A percentile compares a stretch with the other conserved stretches of the same genome.
Evolutionary conservation across 2,113 vertebrate species (phyloP).

Genomic region (Hypocryptadius cinnamomeus): DNA sequence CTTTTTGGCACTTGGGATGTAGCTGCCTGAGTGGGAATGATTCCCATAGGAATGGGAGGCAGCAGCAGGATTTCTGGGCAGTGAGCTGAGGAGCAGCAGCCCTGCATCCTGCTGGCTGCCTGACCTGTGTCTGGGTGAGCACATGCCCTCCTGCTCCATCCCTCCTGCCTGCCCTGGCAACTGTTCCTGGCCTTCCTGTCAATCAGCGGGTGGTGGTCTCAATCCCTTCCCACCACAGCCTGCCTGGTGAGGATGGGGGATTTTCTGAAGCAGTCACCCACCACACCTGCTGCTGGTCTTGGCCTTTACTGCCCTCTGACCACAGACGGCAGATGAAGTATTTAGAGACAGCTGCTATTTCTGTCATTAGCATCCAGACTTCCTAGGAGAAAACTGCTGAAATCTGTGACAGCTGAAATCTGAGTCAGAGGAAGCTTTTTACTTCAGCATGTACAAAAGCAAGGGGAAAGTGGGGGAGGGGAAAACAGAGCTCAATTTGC

Average conservation of each 20-base stretch:
- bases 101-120: not conserved
- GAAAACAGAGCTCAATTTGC: not conserved
- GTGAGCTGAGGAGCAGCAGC: not conserved
- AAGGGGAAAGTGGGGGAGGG: not conserved
- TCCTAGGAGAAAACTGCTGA: not conserved
- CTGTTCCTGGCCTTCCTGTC: not conserved
- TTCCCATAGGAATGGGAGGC: not conserved
- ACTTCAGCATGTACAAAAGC: not conserved
- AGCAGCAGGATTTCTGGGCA: not conserved
- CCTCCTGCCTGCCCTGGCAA: not conserved
- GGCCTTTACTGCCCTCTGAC: not conserved
- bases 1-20: not conserved
- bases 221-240: not conserved
- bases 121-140: not conserved
- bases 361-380: slow-evolving; percentile 1
- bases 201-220: not conserved
- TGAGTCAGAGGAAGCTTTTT: slow-evolving; percentile 25
- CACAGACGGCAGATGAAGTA: not conserved
- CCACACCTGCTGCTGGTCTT: not conserved
- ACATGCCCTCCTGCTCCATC: not conserved
- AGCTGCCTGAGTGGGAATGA: not conserved
- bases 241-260: not conserved
- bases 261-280: not conserved
- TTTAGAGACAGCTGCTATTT: slow-evolving; percentile 10
- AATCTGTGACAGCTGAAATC: slow-evolving; percentile 26